Percentiles rank a stretch among this genome's conserved stretches.
Conservation (phyloP, 92 coral and sea anemone genomes). For the Pocillopora grandis region DNA sequence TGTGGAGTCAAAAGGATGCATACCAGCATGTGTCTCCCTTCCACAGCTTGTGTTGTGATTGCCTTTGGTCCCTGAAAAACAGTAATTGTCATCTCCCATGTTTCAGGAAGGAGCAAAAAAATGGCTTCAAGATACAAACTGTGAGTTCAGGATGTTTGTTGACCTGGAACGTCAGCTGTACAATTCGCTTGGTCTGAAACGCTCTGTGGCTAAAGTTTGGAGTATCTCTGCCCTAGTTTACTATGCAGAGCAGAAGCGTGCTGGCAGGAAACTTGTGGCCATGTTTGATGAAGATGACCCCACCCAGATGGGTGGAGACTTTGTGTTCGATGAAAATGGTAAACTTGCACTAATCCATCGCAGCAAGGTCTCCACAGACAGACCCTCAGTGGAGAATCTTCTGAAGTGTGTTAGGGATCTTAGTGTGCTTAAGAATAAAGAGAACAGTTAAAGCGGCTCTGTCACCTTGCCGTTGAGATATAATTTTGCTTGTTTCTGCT, state of each 20-base stretch:
- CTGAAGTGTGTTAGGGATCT: conserved; percentile 50
- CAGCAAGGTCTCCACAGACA: conserved; percentile 74
- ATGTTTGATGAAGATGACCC: conserved; percentile 86
- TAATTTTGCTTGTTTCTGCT: too few relatives aligned
- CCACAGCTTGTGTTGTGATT: background rate
- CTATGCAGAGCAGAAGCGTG: conserved; percentile 89
- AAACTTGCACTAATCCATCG: conserved; percentile 73
- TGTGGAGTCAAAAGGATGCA: too few relatives aligned
- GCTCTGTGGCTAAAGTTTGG: conserved; percentile 87
- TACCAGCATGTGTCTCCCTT: too few relatives aligned
- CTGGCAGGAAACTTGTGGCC: conserved; percentile 68
- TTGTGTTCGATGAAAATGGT: conserved; percentile 76
- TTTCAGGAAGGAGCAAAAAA: conserved; percentile 77
- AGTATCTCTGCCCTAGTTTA: conserved; percentile 64
- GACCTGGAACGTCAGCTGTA: conserved; percentile 77
- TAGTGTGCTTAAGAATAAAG: background rate
- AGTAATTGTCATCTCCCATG: background rate
- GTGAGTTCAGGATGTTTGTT: conserved; percentile 75
- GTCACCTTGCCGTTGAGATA: background rate
- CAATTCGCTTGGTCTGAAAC: conserved; percentile 75
- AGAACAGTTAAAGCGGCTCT: background rate
- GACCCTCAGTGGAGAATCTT: conserved; percentile 83
- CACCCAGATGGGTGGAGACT: conserved; percentile 95
- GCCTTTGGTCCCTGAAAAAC: too few relatives aligned
- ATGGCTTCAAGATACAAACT: conserved; percentile 82